These are phyloP conservation scores for Galeruca laticollis DNA, from an alignment of 2,888 invertebrate genomes.

Conservation along the genomic window DNA sequence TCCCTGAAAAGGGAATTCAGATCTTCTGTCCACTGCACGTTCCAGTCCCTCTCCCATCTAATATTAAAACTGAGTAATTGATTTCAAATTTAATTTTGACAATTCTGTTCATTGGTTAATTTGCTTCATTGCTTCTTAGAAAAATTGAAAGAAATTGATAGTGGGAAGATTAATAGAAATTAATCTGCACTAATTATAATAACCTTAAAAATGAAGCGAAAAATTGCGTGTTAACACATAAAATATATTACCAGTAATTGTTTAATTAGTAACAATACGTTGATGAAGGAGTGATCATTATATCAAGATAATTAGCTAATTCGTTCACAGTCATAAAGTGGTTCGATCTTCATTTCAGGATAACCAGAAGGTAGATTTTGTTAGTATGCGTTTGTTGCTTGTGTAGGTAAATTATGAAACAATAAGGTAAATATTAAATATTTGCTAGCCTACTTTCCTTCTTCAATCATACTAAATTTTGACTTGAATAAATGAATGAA, in stretches of 20 bases:
- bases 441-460: too few relatives aligned
- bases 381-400: too few relatives aligned
- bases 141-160: background rate
- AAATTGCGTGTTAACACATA: background rate
- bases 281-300: background rate
- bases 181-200: background rate
- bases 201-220: background rate
- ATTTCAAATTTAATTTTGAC: too few relatives aligned
- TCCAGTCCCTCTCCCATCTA: too few relatives aligned
- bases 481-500: too few relatives aligned
- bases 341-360: background rate
- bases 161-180: background rate
- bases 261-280: constrained; percentile 2
- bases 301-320: background rate
- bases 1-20: too few relatives aligned
- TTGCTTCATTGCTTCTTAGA: background rate
- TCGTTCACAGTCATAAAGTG: background rate
- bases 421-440: too few relatives aligned
- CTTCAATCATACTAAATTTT: too few relatives aligned
- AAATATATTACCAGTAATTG: background rate
- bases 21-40: too few relatives aligned
- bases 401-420: too few relatives aligned
- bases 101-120: too few relatives aligned
- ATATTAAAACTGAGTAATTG: too few relatives aligned
- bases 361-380: background rate